Evolutionary conservation across 1,140 invertebrate genomes (phyloP), one percentile per base, ranked within the genome.

Genomic region (Meteorus sp.): DNA sequence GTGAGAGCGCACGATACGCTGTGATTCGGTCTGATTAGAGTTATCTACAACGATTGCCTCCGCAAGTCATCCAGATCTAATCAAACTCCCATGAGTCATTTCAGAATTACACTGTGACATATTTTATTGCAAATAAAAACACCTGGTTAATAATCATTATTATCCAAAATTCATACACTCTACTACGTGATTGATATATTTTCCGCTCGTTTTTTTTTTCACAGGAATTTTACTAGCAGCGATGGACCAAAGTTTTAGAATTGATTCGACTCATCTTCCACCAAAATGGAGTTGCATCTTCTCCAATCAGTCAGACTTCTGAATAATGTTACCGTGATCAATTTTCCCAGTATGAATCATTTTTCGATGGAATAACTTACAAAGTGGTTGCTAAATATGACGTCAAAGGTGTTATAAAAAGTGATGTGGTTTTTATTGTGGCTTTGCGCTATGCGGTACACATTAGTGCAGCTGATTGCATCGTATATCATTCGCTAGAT

Each of bases 381-480:
- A 5, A 29, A 5, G 27, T 9, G 29, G 6, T 2, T 7, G 4
- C 33, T 27, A 19, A 23, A 44, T 27, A 53, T 54, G 20, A 41
- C 43, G 31, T 9, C 33, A 25, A 29, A 5, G 27, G 66, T 66
- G 66, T 76, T 73, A 74, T 74, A 74, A 76, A 44, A 44, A 44
- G n/a, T n/a, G 17, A 76, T 76, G 73, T 69, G 62, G 68, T 74
- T 76, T 73, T 71, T 69, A 67, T n/a, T 20, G n/a, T n/a, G 31
- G 25, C 17, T 43, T 43, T 63, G 66, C 62, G 64, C 61, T 67
- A 70, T 66, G 71, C 71, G 67, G 68, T 66, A 71, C n/a, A n/a
- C 72, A 74, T 77, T 75, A 77, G 77, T 75, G 71, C 69, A 66
- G 68, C 68, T 77, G 76, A 78, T 77, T 76, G 74, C 72, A n/a